A percentile compares a stretch with the other conserved stretches of the same genome.
These are phyloP conservation scores for Microplitis demolitor DNA, from an alignment of 1,140 invertebrate species.

Conservation along the genomic window DNA sequence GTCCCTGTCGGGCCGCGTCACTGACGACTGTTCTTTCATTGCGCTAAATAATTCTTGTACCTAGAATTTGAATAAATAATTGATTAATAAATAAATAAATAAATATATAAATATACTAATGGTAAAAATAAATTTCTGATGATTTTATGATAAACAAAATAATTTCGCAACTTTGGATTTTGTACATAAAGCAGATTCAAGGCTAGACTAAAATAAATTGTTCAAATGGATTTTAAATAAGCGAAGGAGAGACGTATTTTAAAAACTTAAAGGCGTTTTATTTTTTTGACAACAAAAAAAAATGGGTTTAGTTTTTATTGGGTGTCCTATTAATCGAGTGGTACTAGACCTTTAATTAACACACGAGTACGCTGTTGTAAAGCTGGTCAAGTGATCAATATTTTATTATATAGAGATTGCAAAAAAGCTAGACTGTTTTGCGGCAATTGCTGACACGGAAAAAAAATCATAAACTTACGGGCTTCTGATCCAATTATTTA, in stretches of 20 bases:
- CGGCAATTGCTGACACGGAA: slow-evolving; percentile 41
- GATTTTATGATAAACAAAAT: slow-evolving; percentile 37
- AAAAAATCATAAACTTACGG: slow-evolving; percentile 36
- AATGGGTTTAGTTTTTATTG: no score
- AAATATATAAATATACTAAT: neutral
- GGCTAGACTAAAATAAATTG: slow-evolving; percentile 42
- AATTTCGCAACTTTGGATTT: slow-evolving; percentile 42
- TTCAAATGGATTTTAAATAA: neutral
- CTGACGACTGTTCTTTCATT: slow-evolving; percentile 72
- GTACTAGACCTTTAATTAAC: neutral
- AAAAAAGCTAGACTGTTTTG: slow-evolving; percentile 17
- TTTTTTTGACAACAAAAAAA: neutral
- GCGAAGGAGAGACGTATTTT: neutral
- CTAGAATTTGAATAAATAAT: slow-evolving; percentile 56
- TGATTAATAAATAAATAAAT: slow-evolving; percentile 1
- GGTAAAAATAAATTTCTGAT: neutral
- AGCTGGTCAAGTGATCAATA: slow-evolving; percentile 2
- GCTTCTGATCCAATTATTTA: slow-evolving; percentile 55
- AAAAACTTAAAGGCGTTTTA: neutral
- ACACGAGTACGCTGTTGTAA: neutral
- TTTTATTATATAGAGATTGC: neutral
- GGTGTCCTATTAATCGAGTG: neutral
- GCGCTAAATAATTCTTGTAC: slow-evolving; percentile 71
- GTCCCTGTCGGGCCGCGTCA: slow-evolving; percentile 47
- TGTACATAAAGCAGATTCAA: slow-evolving; percentile 31